These are phyloP conservation scores for Rattus rattus DNA, from an alignment of 2,113 vertebrate species.

Conservation along the genomic window DNA sequence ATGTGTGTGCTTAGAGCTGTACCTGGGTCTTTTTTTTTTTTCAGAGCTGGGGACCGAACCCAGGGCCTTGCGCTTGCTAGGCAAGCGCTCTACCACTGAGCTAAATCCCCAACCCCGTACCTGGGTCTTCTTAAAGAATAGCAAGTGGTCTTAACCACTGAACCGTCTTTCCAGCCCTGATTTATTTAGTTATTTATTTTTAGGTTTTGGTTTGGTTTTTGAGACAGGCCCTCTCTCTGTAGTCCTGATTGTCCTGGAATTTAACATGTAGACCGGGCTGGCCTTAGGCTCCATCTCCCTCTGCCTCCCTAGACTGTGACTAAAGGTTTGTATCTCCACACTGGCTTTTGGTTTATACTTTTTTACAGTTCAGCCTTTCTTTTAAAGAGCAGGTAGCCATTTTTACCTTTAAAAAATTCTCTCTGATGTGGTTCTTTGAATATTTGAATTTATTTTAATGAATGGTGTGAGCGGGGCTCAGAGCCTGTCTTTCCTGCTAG, in stretches of 20 bases:
- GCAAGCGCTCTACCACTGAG: too few species aligned
- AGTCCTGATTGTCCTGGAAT: too few species aligned
- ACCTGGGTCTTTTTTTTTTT: too few species aligned
- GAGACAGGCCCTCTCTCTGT: neutral
- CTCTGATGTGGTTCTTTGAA: conserved; percentile 1
- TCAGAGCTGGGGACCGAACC: too few species aligned
- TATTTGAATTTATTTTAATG: conserved; percentile 46
- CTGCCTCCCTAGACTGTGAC: neutral
- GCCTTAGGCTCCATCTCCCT: too few species aligned
- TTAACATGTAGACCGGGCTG: neutral
- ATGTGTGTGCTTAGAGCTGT: neutral
- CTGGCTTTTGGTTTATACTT: neutral
- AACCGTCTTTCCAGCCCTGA: neutral
- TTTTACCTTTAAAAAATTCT: neutral
- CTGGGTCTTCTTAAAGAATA: neutral
- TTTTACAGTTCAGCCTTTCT: conserved; percentile 1
- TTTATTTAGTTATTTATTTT: neutral
- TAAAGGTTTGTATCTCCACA: neutral
- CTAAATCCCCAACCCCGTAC: too few species aligned
- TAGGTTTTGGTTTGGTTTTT: neutral
- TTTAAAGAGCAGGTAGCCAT: conserved; percentile 34
- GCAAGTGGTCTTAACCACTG: neutral
- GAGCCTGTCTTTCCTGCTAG: neutral
- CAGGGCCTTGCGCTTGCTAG: too few species aligned
- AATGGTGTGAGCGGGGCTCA: neutral